Evolutionary conservation across 2,113 vertebrate genomes (phyloP), one percentile per base, ranked within the genome.

Genomic region (Leptosomus discolor): DNA sequence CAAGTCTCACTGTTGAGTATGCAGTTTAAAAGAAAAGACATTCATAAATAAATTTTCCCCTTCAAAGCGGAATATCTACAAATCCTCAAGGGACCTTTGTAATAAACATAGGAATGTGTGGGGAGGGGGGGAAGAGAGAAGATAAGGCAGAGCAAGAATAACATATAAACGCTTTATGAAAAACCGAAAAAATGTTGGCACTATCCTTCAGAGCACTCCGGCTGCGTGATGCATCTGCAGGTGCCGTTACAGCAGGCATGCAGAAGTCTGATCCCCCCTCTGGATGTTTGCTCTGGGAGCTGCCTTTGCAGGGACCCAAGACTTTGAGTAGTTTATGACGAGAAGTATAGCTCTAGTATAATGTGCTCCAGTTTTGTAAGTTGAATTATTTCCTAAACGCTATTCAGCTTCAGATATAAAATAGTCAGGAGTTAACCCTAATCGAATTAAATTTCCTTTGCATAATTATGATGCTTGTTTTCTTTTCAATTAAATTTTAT

Each of bases 331-430:
- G 32, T 90, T 88, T 20, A 27, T 39, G 50, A 45, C 36, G 83
- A 79, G 24, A 56, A 68, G 82, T 8, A 46, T 4, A 88, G 43
- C 34, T 85, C 56, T 64, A 26, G n/a, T 24, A 58, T 32, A 30
- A 13, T 3, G 2, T 39, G 34, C 22, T 85, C 57, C 46, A 70
- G 20, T 29, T 71, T 11, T 7, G 0, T 11, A 9, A 56, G 0
- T 3, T 56, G 18, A 37, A 86, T 73, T 79, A 67, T 29, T 81
- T 79, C 36, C 85, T 65, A 73, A 76, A 73, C 6, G 7, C 48
- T 83, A 26, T 2, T 2, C 0, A 0, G 48, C 39, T 74, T 67
- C 81, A 82, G 32, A 57, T 36, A 71, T 45, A 53, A 57, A 20
- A 12, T 0, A 78, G 6, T n/a, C 27, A 80, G 64, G 19, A 37